phyloP scores from a whole-genome alignment of 1,140 invertebrate species.

The Danaus melanippus region DNA sequence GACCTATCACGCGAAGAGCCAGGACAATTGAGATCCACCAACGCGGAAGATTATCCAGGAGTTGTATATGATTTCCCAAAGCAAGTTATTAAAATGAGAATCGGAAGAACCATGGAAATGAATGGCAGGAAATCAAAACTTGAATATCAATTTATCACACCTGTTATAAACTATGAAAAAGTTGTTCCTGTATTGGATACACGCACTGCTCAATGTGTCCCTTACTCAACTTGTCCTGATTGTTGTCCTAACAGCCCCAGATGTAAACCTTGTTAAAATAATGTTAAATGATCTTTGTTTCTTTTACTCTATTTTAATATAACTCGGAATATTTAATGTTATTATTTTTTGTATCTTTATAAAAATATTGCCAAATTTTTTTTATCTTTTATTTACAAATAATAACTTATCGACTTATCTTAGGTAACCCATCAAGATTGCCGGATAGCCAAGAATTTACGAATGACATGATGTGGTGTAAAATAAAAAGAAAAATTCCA shows the following conservation, averaged over 20 bases:
- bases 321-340: no score
- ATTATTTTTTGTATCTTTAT: no score
- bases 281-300: not conserved
- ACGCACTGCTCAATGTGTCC: constrained; percentile 49
- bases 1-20: constrained; percentile 54
- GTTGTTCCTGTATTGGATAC: constrained; percentile 44
- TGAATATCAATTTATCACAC: constrained; percentile 63
- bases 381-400: no score
- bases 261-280: constrained; percentile 2
- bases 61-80: constrained; percentile 52
- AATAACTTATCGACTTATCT: no score
- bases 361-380: no score
- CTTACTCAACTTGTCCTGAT: constrained; percentile 19
- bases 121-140: constrained; percentile 53
- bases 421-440: no score
- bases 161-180: constrained; percentile 36
- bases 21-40: constrained; percentile 37
- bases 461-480: no score
- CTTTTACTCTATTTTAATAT: no score
- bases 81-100: constrained; percentile 61
- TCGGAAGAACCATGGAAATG: constrained; percentile 55
- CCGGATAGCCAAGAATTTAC: no score
- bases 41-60: constrained; percentile 39
- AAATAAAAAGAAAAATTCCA: no score
- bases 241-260: constrained; percentile 25